These are phyloP conservation scores for Macrosiphum euphorbiae DNA, from an alignment of 2,888 invertebrate genomes.

Conservation along the genomic window DNA sequence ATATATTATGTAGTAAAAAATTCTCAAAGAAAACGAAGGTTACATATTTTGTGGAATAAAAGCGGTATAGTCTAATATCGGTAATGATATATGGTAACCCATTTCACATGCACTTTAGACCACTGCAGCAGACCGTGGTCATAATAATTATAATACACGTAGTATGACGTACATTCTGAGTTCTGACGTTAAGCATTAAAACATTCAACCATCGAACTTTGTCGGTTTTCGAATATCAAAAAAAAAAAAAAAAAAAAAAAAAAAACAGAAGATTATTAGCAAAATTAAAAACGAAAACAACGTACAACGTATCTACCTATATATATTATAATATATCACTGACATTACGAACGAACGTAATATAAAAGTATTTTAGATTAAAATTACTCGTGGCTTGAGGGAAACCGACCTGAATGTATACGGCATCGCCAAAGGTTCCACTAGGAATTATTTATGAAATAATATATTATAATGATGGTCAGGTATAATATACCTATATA, in stretches of 20 bases:
- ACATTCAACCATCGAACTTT: neutral
- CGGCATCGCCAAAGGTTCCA: constrained; percentile 15
- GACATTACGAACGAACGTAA: neutral
- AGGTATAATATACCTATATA: neutral
- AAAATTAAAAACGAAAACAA: neutral
- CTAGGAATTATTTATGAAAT: constrained; percentile 55
- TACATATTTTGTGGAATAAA: neutral
- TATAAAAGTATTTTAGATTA: neutral
- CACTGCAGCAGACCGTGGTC: neutral
- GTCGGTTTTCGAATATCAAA: neutral
- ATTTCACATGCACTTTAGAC: neutral
- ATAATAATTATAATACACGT: neutral
- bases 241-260: no score
- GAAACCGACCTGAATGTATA: neutral
- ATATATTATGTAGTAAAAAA: neutral
- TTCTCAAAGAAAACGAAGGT: neutral
- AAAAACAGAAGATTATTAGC: neutral
- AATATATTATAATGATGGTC: neutral
- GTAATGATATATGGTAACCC: neutral
- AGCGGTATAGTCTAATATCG: neutral
- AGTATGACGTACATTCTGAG: neutral
- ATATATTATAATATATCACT: no score
- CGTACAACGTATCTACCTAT: neutral
- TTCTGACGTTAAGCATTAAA: neutral
- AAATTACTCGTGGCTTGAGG: neutral